phyloP scores from a whole-genome alignment of 2,888 invertebrate genomes.

The Tipula confusa region DNA sequence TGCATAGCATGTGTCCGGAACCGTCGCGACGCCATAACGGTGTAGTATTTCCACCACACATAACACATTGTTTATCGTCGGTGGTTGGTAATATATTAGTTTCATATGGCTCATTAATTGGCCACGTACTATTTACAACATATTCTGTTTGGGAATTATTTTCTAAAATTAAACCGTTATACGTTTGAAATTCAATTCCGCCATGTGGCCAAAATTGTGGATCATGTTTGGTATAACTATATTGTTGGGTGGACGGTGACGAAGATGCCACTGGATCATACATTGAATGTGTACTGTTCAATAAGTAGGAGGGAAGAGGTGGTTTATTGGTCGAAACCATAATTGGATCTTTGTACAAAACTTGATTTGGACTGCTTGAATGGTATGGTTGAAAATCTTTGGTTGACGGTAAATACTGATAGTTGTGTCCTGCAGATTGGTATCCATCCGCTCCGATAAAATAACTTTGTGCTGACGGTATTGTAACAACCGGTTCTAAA shows the following conservation, averaged over 20 bases:
- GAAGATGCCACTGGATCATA: slow-evolving; percentile 42
- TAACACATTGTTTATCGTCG: slow-evolving; percentile 55
- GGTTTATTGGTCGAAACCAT: slow-evolving; percentile 42
- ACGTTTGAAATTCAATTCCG: neutral
- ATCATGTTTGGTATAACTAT: slow-evolving; percentile 33
- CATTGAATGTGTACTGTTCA: slow-evolving; percentile 36
- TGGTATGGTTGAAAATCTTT: slow-evolving; percentile 33
- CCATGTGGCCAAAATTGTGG: slow-evolving; percentile 33
- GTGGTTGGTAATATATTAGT: slow-evolving; percentile 40
- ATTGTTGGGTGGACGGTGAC: slow-evolving; percentile 36
- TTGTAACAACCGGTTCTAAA: slow-evolving; percentile 33
- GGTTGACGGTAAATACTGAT: slow-evolving; percentile 32
- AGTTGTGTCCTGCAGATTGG: slow-evolving; percentile 33
- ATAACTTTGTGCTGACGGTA: slow-evolving; percentile 33
- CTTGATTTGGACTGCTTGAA: slow-evolving; percentile 35
- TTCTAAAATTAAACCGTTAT: slow-evolving; percentile 33
- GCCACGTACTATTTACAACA: slow-evolving; percentile 34
- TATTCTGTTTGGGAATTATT: slow-evolving; percentile 34
- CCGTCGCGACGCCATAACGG: slow-evolving; percentile 83
- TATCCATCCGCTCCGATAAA: slow-evolving; percentile 34
- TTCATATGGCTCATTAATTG: slow-evolving; percentile 33
- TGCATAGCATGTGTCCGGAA: slow-evolving; percentile 81
- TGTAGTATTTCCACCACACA: slow-evolving; percentile 63
- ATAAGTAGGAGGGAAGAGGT: slow-evolving; percentile 40
- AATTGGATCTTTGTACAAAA: slow-evolving; percentile 42